Evolutionary conservation across 2,113 vertebrate species (phyloP), one percentile per base, ranked within the genome.

Genomic region (Pituophis catenifer): DNA sequence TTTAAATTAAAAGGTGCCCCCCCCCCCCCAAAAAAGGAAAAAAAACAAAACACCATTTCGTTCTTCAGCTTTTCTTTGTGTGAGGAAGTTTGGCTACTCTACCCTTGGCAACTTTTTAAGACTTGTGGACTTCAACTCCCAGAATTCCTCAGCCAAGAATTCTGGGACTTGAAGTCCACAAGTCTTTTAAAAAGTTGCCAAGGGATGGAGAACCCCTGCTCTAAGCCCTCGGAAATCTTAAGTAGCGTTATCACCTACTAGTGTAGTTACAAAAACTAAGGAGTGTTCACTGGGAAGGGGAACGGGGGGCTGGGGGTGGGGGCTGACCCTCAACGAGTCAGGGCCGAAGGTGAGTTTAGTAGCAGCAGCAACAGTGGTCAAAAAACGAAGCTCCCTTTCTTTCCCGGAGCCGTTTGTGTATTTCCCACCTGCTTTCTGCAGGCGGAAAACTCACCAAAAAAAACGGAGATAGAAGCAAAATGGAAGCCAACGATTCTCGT

Each of bases 1-100:
- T 97, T 98, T 98, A 98, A 98, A 98, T 98, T 98, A 96, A 96
- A 95, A 96, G 33, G 21, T 8, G 29, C 52, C 10, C 13, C 12
- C 54, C 54, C 3, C 52, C 98, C 3, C 55, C 15, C 3, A 54
- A 59, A 59, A 26, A 26, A 10, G 19, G 58, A 23, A 58, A 17
- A 58, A 23, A 23, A 58, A 95, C 95, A 29, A 29, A 65, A 12
- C 97, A 97, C 95, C 97, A 96, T 90, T 97, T 97, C 96, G 97
- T 97, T 97, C 97, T 96, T 96, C 95, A 97, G 96, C 97, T 97
- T 89, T 96, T 95, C 96, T 96, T 96, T 94, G 96, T 96, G 94
- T 98, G 96, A 98, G 96, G 48, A 50, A 50, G 96, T 96, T 95
- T 94, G 90, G 95, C 96, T 94, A 95, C 92, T 95, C 93, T 23